phyloP scores from a whole-genome alignment of 2,797 vertebrate genomes.

The Stomatorhinus walkeri region DNA sequence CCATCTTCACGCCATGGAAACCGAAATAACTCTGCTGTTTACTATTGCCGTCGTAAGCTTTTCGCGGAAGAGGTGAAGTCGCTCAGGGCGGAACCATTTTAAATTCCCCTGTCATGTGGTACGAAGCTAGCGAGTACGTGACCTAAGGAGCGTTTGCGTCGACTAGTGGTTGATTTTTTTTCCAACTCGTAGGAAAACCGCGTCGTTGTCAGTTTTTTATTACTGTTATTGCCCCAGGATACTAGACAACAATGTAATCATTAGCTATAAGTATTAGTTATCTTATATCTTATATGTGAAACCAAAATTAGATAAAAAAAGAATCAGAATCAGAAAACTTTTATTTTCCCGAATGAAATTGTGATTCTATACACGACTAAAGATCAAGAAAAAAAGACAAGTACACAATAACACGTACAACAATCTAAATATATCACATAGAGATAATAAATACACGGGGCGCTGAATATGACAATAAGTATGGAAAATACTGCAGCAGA shows the following conservation, averaged over 20 bases:
- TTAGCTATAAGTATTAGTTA: not conserved
- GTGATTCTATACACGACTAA: not conserved
- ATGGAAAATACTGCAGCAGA: not conserved
- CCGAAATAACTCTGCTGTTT: constrained; percentile 1
- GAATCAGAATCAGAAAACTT: not conserved
- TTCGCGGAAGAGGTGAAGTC: not conserved
- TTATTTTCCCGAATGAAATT: not conserved
- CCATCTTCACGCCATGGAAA: constrained; percentile 71
- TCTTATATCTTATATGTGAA: not conserved
- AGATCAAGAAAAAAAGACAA: not conserved
- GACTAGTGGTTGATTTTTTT: not conserved
- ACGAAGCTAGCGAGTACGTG: not conserved
- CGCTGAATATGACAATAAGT: not conserved
- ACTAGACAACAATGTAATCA: not conserved
- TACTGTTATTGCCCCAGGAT: not conserved
- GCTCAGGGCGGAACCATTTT: not conserved
- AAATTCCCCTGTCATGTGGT: constrained; percentile 19
- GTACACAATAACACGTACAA: not conserved
- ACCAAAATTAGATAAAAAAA: not conserved
- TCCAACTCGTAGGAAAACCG: not conserved
- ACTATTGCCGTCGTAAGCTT: not conserved
- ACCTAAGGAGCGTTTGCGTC: not conserved
- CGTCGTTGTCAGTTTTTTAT: not conserved
- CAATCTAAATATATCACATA: not conserved
- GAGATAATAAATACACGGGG: not conserved